Base-by-base conservation (phyloP, 2,888 invertebrate genomes). In the Drosophila peninsularis region DNA sequence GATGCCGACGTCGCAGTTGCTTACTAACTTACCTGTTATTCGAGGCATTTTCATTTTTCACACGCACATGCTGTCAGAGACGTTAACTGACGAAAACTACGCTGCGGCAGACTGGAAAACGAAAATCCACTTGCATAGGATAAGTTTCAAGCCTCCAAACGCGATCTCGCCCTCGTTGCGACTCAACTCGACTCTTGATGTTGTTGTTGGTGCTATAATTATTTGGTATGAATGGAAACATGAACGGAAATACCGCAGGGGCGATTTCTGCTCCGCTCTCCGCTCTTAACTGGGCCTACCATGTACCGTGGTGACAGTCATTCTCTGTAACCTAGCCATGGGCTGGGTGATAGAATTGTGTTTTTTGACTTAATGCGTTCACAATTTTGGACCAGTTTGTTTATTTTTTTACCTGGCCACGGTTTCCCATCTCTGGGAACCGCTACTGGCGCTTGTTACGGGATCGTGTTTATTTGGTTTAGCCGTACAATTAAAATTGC, bases 1-100 rank as follows among this genome's bases (percentile, higher is more conserved):
- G 60, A 63, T 47, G 67, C 45, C 54, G 27, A 13, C 32, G 57
- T 57, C 19, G 27, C 36, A 24, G 52, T 61, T 56, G 79, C 82
- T 82, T 85, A 88, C 88, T 82, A 88, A 88, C 88, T 85, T 85
- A 88, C 88, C 82, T 88, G 86, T 74, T 74, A 74, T 79, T 63
- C 68, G 57, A 71, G 66, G 73, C 69, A 78, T 81, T 85, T 81
- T 81, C 70, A 70, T 79, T 85, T 86, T 82, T 88, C 86, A 85
- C 88, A 88, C 82, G 88, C 82, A 82, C 69, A 78, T 62, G 49
- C 56, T 49, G 13, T 6, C 32, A 32, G 21, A 52, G 42, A 67
- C 70, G 32, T n/a, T 19, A 34, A 34, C 14, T 42, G 21, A 42
- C 21, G 21, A 62, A 62, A 66, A 65, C 57, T 57, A 14, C 32